Percentiles rank a stretch among this genome's conserved stretches.
These are phyloP conservation scores for Thamnophis elegans DNA, from an alignment of 2,797 vertebrate species.

Conservation along the genomic window DNA sequence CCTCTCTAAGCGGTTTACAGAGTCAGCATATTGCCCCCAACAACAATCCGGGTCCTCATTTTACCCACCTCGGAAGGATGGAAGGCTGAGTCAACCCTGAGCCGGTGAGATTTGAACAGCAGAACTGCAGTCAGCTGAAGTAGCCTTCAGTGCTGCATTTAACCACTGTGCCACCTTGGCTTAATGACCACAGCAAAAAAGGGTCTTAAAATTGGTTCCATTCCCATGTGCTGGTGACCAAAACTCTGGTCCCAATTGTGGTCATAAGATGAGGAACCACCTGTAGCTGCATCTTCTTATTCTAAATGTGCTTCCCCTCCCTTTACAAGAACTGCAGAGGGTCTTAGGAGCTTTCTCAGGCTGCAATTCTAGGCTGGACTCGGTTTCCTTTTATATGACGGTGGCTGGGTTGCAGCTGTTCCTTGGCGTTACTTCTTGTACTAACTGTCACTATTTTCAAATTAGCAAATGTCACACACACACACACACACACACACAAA, in stretches of 20 bases:
- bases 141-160: too few species aligned
- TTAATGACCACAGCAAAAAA: neutral
- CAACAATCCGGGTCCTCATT: too few species aligned
- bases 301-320: neutral
- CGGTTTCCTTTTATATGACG: neutral
- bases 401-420: neutral
- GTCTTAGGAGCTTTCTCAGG: neutral
- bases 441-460: neutral
- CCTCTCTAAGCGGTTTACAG: too few species aligned
- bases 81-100: too few species aligned
- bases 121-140: too few species aligned
- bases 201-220: neutral
- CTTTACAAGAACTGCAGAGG: neutral
- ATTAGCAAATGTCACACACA: neutral
- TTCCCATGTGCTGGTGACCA: neutral
- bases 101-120: too few species aligned
- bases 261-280: neutral
- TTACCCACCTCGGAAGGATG: too few species aligned
- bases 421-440: neutral
- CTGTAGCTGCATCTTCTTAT: neutral
- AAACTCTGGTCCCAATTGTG: neutral
- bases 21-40: too few species aligned
- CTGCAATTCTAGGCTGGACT: neutral
- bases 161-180: too few species aligned
- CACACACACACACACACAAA: neutral